Evolutionary conservation across 1,140 invertebrate species (phyloP).

Genomic region (Zaprionus kolodkinae): DNA sequence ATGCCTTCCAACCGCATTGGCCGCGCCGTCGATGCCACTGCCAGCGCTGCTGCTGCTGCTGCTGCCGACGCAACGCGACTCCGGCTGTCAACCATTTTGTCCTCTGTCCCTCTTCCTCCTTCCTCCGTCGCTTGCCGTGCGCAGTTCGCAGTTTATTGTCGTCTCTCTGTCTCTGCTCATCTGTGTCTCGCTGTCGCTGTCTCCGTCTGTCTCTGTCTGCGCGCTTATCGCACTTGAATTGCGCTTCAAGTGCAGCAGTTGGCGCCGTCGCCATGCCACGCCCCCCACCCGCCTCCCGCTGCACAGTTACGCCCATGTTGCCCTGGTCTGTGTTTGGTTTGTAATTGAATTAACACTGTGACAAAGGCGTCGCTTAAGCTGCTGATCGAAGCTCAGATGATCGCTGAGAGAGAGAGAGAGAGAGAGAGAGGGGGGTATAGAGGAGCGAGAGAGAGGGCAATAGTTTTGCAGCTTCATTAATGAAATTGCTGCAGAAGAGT

Average conservation of each 20-base stretch:
- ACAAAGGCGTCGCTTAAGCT: constrained; percentile 5
- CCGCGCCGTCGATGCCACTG: constrained; percentile 19
- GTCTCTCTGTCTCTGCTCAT: not conserved
- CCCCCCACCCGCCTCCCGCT: not conserved
- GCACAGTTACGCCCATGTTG: not conserved
- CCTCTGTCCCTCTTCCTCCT: not conserved
- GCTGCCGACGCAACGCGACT: not conserved
- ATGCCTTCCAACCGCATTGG: constrained; percentile 70
- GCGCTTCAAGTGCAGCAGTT: constrained; percentile 51
- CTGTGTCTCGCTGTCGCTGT: not conserved
- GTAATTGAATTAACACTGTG: constrained; percentile 47
- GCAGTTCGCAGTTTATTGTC: not conserved
- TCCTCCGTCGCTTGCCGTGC: too few relatives aligned
- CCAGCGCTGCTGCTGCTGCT: not conserved
- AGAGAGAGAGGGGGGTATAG: not conserved
- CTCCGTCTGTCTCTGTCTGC: not conserved
- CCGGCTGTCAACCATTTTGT: constrained; percentile 43
- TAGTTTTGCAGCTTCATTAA: constrained; percentile 27
- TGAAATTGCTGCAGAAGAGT: constrained; percentile 41
- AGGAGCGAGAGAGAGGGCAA: constrained; percentile 2
- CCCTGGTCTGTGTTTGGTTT: not conserved
- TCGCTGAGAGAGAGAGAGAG: not conserved
- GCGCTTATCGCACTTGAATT: constrained; percentile 54
- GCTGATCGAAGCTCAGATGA: not conserved
- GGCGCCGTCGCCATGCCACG: constrained; percentile 14